Evolutionary conservation across 2,888 invertebrate genomes (phyloP).

Genomic region (Dryococelus australis): DNA sequence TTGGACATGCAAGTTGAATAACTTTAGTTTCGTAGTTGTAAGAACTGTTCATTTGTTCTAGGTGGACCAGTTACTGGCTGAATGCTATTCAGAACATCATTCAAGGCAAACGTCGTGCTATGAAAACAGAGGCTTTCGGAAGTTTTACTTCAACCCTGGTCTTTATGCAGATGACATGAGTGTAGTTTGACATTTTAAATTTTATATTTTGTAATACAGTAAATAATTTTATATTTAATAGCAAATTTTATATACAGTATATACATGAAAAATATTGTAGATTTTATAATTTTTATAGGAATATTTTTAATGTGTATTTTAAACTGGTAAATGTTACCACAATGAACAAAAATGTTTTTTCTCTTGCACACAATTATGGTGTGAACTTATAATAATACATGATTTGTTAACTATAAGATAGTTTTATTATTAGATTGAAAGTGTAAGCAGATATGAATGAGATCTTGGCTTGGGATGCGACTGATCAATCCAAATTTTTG

Average conservation of each 20-base stretch:
- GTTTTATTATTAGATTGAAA: too few species aligned
- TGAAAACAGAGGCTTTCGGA: slow-evolving; percentile 71
- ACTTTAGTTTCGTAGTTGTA: too few species aligned
- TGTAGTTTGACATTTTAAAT: background rate
- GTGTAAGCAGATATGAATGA: too few species aligned
- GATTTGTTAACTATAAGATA: too few species aligned
- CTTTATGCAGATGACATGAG: slow-evolving; percentile 55
- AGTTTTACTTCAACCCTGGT: slow-evolving; percentile 74
- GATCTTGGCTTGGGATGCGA: too few species aligned
- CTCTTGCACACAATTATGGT: background rate
- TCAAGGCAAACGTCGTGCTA: slow-evolving; percentile 69
- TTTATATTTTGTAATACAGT: slow-evolving; percentile 2
- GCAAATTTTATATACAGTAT: background rate
- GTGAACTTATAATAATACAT: too few species aligned
- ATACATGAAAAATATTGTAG: background rate
- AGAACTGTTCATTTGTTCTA: slow-evolving; percentile 24
- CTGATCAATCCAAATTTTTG: too few species aligned
- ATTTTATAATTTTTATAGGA: background rate
- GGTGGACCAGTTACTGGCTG: slow-evolving; percentile 60
- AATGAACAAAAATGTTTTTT: background rate
- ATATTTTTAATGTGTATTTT: background rate
- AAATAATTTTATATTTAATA: background rate
- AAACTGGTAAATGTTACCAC: background rate
- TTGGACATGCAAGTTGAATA: too few species aligned
- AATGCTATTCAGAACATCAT: slow-evolving; percentile 54